phyloP scores from a whole-genome alignment of 1,140 invertebrate genomes.

The Tetramorium parvispinum region DNA sequence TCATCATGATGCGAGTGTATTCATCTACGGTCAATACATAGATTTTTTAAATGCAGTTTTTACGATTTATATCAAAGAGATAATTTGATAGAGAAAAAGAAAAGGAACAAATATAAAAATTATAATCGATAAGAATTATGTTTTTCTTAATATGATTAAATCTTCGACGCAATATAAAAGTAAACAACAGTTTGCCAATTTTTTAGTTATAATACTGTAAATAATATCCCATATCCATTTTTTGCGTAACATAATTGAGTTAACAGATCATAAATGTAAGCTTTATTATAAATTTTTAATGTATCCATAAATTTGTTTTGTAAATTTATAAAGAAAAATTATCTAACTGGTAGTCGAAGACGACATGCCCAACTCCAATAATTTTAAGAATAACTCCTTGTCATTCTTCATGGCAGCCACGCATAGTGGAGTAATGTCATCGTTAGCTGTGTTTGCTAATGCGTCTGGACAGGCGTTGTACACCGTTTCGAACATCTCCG shows the following conservation, averaged over 20 bases:
- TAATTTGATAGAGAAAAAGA: background rate
- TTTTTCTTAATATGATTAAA: background rate
- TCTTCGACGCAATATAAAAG: background rate
- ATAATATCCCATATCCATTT: background rate
- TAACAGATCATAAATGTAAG: background rate
- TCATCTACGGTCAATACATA: conserved; percentile 69
- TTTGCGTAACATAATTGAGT: background rate
- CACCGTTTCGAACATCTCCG: conserved; percentile 79
- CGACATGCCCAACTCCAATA: conserved; percentile 76
- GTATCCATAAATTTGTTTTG: background rate
- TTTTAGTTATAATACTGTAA: background rate
- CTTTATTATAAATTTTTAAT: conserved; percentile 30
- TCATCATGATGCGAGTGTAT: conserved; percentile 82
- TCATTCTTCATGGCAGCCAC: conserved; percentile 82
- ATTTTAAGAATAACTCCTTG: conserved; percentile 77
- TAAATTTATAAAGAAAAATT: conserved; percentile 16
- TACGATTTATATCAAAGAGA: background rate
- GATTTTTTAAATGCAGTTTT: background rate
- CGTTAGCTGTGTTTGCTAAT: conserved; percentile 72
- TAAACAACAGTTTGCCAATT: background rate
- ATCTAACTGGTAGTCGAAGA: conserved; percentile 74
- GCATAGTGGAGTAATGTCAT: conserved; percentile 81
- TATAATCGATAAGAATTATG: background rate
- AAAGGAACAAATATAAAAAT: background rate
- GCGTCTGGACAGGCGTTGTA: conserved; percentile 76